Evolutionary conservation across 2,113 vertebrate species (phyloP).

Genomic region (Hemicordylus capensis): DNA sequence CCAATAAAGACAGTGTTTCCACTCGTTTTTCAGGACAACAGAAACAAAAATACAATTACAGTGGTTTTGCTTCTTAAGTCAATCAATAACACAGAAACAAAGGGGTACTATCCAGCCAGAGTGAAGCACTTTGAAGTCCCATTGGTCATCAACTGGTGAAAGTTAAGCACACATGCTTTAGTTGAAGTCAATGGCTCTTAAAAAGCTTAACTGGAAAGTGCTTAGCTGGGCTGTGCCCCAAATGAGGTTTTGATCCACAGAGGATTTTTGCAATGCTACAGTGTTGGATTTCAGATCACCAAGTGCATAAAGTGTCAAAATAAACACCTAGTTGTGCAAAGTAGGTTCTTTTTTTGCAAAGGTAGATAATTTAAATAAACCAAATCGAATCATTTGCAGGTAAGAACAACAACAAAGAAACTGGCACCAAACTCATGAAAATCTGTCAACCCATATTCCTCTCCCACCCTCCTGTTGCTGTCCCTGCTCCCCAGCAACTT

Average conservation of each 20-base stretch:
- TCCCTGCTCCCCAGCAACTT: not conserved
- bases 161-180: slow-evolving; percentile 9
- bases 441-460: not conserved
- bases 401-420: slow-evolving; percentile 5
- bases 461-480: not conserved
- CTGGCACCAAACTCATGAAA: not conserved
- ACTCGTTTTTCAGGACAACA: slow-evolving; percentile 10
- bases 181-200: slow-evolving; percentile 31
- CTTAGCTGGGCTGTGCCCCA: slow-evolving; percentile 18
- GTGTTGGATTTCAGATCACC: slow-evolving; percentile 68
- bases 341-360: slow-evolving; percentile 49
- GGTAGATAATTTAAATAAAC: slow-evolving; percentile 75
- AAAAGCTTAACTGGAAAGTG: not conserved
- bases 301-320: slow-evolving; percentile 69
- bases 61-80: slow-evolving; percentile 56
- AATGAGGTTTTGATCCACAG: slow-evolving; percentile 68
- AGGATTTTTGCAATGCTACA: slow-evolving; percentile 68
- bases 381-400: slow-evolving; percentile 53
- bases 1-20: slow-evolving; percentile 32
- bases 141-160: not conserved
- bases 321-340: slow-evolving; percentile 76
- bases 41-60: slow-evolving; percentile 41
- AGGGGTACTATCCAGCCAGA: not conserved
- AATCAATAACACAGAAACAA: slow-evolving; percentile 24
- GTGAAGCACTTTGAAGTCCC: not conserved